Conservation (phyloP, 2,888 invertebrate genomes). For the Eristalis intricaria region DNA sequence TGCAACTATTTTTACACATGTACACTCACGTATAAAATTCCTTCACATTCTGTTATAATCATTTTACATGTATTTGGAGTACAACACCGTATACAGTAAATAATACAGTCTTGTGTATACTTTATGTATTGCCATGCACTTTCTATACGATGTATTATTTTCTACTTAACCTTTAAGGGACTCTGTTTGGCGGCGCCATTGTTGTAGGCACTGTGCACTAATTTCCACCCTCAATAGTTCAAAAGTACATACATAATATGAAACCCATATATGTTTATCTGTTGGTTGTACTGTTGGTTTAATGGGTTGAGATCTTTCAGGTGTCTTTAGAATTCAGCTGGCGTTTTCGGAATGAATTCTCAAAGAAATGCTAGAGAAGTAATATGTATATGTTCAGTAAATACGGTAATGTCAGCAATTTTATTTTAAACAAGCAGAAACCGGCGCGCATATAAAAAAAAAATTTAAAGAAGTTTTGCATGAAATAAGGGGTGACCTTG, state of each 20-base stretch:
- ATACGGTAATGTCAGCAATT: too few species aligned
- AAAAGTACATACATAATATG: too few species aligned
- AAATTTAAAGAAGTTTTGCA: too few species aligned
- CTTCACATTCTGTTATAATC: neutral
- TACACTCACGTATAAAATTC: neutral
- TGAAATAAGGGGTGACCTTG: too few species aligned
- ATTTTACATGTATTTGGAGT: neutral
- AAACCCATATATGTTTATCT: neutral
- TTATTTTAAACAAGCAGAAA: too few species aligned
- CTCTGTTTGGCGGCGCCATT: conserved; percentile 3
- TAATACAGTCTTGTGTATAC: conserved; percentile 17
- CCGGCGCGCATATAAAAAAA: too few species aligned
- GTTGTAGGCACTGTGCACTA: conserved; percentile 10
- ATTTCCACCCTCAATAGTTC: neutral
- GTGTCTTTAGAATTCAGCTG: too few species aligned
- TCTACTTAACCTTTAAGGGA: conserved; percentile 27
- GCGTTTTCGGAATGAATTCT: too few species aligned
- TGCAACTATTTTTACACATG: neutral
- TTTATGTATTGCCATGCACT: conserved; percentile 7
- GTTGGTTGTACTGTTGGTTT: too few species aligned
- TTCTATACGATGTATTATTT: conserved; percentile 16
- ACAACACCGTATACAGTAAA: neutral
- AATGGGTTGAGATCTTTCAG: too few species aligned
- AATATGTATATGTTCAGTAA: too few species aligned
- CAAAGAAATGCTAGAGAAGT: too few species aligned